These are phyloP conservation scores for Drosophila eohydei DNA, from an alignment of 2,888 invertebrate species.

Conservation along the genomic window DNA sequence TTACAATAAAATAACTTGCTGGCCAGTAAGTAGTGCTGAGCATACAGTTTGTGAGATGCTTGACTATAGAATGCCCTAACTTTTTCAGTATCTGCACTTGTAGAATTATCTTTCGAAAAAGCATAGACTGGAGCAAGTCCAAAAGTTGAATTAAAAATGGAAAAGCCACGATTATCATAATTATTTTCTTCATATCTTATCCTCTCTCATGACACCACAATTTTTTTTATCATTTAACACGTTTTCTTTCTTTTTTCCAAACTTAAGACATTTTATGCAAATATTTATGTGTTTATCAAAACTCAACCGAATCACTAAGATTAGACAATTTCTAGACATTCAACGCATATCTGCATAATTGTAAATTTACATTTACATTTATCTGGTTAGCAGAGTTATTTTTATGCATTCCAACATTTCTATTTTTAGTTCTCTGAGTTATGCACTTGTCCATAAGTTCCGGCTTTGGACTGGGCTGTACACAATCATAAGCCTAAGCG, in stretches of 20 bases:
- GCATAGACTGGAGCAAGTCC: background rate
- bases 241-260: too few species aligned
- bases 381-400: background rate
- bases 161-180: background rate
- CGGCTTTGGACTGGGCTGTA: background rate
- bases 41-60: background rate
- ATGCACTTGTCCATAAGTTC: conserved; percentile 1
- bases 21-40: conserved; percentile 7
- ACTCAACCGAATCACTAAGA: too few species aligned
- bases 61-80: conserved; percentile 5
- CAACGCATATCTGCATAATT: background rate
- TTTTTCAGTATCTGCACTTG: background rate
- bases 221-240: too few species aligned
- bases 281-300: background rate
- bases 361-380: background rate
- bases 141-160: background rate
- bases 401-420: background rate
- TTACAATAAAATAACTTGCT: conserved; percentile 22
- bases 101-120: too few species aligned
- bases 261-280: background rate
- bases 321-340: background rate
- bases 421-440: conserved; percentile 1
- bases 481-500: conserved; percentile 26
- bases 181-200: background rate
- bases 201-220: too few species aligned